Percentiles rank a stretch among this genome's conserved stretches.
Conservation (phyloP, 1,140 invertebrate species). For the Branchinecta lindahli region DNA sequence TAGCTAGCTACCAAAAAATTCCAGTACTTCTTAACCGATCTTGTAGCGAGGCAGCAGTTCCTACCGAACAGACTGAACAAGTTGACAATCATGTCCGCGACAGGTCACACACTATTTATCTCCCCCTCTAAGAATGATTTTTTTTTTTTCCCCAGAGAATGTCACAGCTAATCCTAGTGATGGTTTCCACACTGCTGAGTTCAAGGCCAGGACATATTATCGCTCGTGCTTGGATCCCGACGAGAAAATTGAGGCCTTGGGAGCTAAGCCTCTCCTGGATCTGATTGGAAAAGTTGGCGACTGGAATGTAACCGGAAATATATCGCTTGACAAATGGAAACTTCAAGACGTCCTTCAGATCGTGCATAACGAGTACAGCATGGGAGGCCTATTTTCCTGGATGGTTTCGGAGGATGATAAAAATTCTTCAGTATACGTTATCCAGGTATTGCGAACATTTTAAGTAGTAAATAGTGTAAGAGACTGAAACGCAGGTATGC, state of each 20-base stretch:
- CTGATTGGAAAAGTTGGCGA: slow-evolving; percentile 43
- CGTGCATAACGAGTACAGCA: slow-evolving; percentile 70
- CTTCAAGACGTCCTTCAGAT: slow-evolving; percentile 58
- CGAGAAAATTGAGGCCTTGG: slow-evolving; percentile 69
- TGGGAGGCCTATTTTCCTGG: slow-evolving; percentile 77
- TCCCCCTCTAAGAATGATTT: too few species aligned
- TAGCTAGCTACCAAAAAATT: too few species aligned
- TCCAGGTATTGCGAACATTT: slow-evolving; percentile 46
- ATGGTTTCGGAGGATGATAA: slow-evolving; percentile 81
- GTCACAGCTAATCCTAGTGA: too few species aligned
- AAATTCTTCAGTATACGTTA: slow-evolving; percentile 71
- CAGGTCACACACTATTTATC: too few species aligned
- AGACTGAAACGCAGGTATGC: too few species aligned
- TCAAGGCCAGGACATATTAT: slow-evolving; percentile 79
- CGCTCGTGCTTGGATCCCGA: slow-evolving; percentile 82
- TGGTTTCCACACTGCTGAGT: slow-evolving; percentile 42
- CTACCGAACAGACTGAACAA: too few species aligned
- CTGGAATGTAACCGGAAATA: slow-evolving; percentile 33
- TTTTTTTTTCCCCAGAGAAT: too few species aligned
- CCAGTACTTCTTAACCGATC: too few species aligned
- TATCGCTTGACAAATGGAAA: slow-evolving; percentile 43
- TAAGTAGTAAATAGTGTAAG: too few species aligned
- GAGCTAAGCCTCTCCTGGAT: slow-evolving; percentile 58
- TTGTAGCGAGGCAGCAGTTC: too few species aligned
- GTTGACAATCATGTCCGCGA: too few species aligned